Base-by-base conservation (phyloP, 2,888 invertebrate species). In the Sphinx pinastri region DNA sequence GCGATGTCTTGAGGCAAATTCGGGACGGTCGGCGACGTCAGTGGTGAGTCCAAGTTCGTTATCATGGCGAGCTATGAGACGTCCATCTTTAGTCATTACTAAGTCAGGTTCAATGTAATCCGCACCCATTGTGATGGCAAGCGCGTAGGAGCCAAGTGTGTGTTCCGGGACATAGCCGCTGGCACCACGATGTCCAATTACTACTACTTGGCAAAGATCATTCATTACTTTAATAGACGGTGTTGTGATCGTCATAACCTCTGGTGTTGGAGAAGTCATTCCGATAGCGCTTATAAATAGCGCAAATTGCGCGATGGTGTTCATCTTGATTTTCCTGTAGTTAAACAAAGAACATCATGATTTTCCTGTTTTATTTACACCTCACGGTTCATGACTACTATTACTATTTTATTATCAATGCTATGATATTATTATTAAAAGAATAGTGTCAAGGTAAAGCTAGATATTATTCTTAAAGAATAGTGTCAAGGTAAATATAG, bases 151-250 rank as follows among this genome's bases (percentile, higher is more conserved):
- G 5, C 88, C 93, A 19, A 92, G 84, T 0, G 93, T 94, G 73
- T 94, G 93, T 74, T 94, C 93, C 0, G 93, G 92, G 0, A 89
- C 88, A 73, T 93, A 93, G 2, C 93, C 93, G 55, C 92, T 91
- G 31, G 93, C 92, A 1, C 93, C 93, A 7, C 93, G 84, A 71
- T 92, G 92, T 3, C 88, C 92, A 47, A 92, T 88, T 2, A 91
- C 83, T 13, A 88, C 69, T 1, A 87, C 89, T 12, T 80, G 77
- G 73, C 90, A 88, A 68, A 84, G 83, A 66, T 84, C 82, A 3
- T 79, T 72, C 55, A 47, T 19, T 13, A 19, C 12, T 14, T 14
- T 11, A 19, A 14, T 45, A 13, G 25, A 12, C 14, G 38, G 38
- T 8, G 25, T 19, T 2, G 19, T 63, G 12, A 63, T 49, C 16